These are phyloP conservation scores for Artibeus jamaicensis DNA, from an alignment of 2,797 vertebrate species.

Conservation along the genomic window DNA sequence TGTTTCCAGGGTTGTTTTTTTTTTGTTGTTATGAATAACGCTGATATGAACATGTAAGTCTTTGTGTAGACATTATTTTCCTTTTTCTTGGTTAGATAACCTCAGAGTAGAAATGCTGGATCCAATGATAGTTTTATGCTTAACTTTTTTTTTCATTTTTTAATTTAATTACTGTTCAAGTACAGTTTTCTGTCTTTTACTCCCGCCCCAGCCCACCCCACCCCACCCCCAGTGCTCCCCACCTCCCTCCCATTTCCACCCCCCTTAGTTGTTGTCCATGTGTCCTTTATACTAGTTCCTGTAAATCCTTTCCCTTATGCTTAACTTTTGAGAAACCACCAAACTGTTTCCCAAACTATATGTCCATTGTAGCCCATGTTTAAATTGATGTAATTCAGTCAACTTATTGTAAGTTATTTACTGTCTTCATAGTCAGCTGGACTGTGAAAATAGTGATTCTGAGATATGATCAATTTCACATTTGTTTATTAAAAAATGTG, in stretches of 20 bases:
- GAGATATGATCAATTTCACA: not conserved
- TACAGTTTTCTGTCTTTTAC: no score
- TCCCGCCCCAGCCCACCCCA: no score
- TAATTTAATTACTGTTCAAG: no score
- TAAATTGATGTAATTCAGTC: not conserved
- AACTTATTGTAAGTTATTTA: not conserved
- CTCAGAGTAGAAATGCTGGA: not conserved
- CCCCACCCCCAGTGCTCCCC: no score
- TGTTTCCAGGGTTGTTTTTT: not conserved
- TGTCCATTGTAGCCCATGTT: not conserved
- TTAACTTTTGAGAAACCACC: not conserved
- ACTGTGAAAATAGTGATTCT: not conserved
- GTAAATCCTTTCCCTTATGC: no score
- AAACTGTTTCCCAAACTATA: not conserved
- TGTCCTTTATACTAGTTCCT: no score
- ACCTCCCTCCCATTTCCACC: no score
- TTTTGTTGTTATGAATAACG: not conserved
- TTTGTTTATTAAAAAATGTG: conserved; percentile 7
- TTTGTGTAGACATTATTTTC: not conserved
- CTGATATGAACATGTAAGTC: not conserved
- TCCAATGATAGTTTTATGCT: not conserved
- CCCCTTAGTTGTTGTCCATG: no score
- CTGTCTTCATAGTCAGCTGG: not conserved
- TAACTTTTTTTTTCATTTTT: no score
- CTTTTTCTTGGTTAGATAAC: not conserved